Evolutionary conservation across 2,888 invertebrate species (phyloP), one percentile per base, ranked within the genome.

Genomic region (Oxyscelio sp.): DNA sequence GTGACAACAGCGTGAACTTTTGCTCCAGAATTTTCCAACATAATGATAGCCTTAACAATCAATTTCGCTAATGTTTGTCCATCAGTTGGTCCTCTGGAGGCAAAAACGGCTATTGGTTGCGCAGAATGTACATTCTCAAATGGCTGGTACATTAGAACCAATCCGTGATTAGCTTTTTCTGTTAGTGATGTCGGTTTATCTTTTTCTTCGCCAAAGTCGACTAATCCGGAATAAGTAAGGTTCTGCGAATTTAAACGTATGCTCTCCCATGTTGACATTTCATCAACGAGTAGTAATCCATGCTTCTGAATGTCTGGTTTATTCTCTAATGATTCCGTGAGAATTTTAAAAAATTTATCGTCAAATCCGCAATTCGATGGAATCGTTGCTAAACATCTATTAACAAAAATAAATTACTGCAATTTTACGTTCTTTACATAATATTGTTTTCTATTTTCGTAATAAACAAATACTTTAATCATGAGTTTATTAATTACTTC

Each of bases 101-200:
- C 83, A 38, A 87, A 88, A 11, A 87, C 87, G 8, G 83, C 87
- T n/a, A 88, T 59, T n/a, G 87, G 85, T 38, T 88, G 88, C 34
- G 83, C 85, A 17, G 77, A 59, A 54, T 65, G 83, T 4, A 59
- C 45, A 45, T 81, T 85, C 15, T 74, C 70, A 8, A 88, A 40
- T 4, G 89, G 82, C 70, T 88, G 88, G 58, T 87, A 88, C 27
- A 77, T 48, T 22, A 73, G 15, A 9, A 73, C 73, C 9, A 59
- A 61, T 1, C 61, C 61, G 21, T 73, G 61, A 38, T 87, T 74
- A 34, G 65, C 56, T 56, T 45, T 54, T 4, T 70, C 27, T 5
- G 4, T 4, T 4, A 27, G 4, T 27, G 27, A 5, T 4, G 27
- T 27, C 6, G 27, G 6, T 27, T 4, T 4, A 5, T 27, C 27